Evolutionary conservation across 2,888 invertebrate species (phyloP), one percentile per base, ranked within the genome.

Genomic region (Elysia crispata): DNA sequence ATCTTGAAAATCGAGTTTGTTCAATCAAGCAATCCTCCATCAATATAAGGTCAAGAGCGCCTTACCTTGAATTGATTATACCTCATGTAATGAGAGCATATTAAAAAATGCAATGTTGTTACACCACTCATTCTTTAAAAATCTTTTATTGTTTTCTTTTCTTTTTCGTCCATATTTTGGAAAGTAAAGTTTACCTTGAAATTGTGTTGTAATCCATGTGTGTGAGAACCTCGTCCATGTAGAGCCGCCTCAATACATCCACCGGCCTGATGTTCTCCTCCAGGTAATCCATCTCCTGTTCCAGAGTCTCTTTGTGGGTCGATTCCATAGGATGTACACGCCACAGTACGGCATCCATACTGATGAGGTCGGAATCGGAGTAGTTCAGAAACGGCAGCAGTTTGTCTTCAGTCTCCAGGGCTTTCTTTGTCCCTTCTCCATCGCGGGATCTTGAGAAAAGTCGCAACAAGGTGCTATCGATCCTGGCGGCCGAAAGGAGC

Each of bases 301-400:
- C 79, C 6, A 79, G 66, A 8, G 74, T 74, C 64, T 74, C 79
- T 49, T 31, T 74, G 11, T 74, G 73, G 11, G 66, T 64, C 50
- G 73, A 30, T 15, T 67, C 73, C 79, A 73, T 79, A 1, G 73
- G 74, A 25, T 50, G 54, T 5, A 79, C 67, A 20, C 66, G n/a
- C 79, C 79, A 79, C 73, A 64, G 30, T 18, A 78, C 77, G 1
- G 77, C 33, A 6, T 78, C 77, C 70, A 78, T 57, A 30, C 72
- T 78, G 41, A 78, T 78, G n/a, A 78, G 77, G 41, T 78, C 77
- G 6, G 77, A 78, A 49, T 78, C 57, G 6, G 64, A 41, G 49
- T 78, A 78, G 49, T 78, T 62, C 25, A 72, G 28, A 28, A 57
- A 78, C 1, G 77, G 77, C 62, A 78, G 60, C 62, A 78, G 72